These are phyloP conservation scores for Catharus minimus DNA, from an alignment of 2,113 vertebrate genomes.

Conservation along the genomic window DNA sequence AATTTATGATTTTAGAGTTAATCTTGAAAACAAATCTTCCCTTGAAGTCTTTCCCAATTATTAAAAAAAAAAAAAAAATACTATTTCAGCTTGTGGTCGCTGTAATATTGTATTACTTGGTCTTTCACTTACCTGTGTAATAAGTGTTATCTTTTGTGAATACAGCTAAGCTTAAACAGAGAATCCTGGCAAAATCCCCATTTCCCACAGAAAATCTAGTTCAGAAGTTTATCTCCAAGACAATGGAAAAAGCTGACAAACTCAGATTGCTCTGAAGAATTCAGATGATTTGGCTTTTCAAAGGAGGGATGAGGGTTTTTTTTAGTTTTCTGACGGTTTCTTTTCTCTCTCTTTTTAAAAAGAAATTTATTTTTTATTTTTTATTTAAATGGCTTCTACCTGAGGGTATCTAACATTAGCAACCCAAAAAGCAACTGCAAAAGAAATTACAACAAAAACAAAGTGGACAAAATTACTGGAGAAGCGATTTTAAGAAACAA, in stretches of 20 bases:
- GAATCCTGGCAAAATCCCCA: neutral
- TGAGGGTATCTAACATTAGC: neutral
- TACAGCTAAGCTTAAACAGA: neutral
- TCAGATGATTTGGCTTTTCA: neutral
- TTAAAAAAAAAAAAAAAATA: neutral
- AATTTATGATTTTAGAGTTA: neutral
- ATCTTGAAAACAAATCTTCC: neutral
- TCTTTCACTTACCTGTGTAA: neutral
- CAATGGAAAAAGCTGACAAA: neutral
- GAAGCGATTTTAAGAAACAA: neutral
- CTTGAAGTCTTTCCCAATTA: neutral
- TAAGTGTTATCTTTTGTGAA: neutral
- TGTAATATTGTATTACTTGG: neutral
- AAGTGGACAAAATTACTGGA: neutral
- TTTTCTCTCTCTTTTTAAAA: too few species aligned
- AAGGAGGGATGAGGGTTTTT: too few species aligned
- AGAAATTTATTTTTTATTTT: neutral
- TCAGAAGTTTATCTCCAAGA: neutral
- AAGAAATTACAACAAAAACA: neutral
- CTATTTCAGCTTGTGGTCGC: neutral
- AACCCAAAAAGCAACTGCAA: neutral
- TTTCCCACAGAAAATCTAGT: neutral
- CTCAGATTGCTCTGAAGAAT: neutral
- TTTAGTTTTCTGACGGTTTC: neutral
- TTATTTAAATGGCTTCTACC: neutral